These are phyloP conservation scores for Trichogramma evanescens DNA, from an alignment of 2,888 invertebrate species.

Conservation along the genomic window DNA sequence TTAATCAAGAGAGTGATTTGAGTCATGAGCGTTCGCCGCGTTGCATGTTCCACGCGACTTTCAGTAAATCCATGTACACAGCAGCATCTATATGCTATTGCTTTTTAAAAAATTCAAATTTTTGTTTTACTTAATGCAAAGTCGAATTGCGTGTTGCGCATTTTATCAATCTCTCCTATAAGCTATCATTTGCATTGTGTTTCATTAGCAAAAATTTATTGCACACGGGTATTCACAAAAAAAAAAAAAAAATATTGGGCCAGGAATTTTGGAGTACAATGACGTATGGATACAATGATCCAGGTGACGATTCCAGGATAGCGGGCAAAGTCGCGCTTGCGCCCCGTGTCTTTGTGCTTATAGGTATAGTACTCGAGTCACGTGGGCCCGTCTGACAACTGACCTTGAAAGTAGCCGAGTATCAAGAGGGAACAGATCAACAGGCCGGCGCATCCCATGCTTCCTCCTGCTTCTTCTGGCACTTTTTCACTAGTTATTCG, in stretches of 20 bases:
- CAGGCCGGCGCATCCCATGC: constrained; percentile 19
- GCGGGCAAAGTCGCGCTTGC: neutral
- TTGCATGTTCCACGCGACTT: constrained; percentile 13
- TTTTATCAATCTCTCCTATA: neutral
- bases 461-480: neutral
- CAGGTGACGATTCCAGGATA: neutral
- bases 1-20: constrained; percentile 3
- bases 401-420: constrained; percentile 22
- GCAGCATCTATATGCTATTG: too few species aligned
- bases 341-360: neutral
- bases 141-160: too few species aligned
- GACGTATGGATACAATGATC: neutral
- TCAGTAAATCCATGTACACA: too few species aligned
- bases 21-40: neutral
- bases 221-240: too few species aligned
- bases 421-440: constrained; percentile 16
- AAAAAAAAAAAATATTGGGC: neutral
- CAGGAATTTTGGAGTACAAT: neutral
- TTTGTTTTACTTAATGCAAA: too few species aligned
- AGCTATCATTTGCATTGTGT: neutral
- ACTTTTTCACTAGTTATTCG: neutral
- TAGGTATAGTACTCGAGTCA: neutral
- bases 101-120: too few species aligned
- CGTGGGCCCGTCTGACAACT: neutral
- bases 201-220: too few species aligned